Conservation (phyloP, 2,888 invertebrate species). For the Euplexia lucipara region DNA sequence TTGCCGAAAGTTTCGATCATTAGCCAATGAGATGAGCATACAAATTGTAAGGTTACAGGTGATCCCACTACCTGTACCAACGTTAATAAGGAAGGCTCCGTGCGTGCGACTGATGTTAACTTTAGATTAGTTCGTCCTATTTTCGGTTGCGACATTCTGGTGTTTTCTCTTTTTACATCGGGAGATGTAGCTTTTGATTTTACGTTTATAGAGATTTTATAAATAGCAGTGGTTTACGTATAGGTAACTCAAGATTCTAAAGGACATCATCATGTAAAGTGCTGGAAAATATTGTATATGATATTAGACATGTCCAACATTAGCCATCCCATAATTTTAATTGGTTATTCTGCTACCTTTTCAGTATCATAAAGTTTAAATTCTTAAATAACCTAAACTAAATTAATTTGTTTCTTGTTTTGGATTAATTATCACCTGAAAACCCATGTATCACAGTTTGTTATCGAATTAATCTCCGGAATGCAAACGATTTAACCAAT, state of each 20-base stretch:
- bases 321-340: neutral
- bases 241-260: too few relatives aligned
- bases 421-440: neutral
- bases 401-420: too few relatives aligned
- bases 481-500: constrained; percentile 1
- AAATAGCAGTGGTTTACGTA: neutral
- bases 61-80: constrained; percentile 57
- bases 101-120: constrained; percentile 60
- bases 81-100: constrained; percentile 59
- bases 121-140: constrained; percentile 61
- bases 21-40: constrained; percentile 69
- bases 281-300: too few relatives aligned
- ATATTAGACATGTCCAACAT: neutral
- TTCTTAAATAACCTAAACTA: too few relatives aligned
- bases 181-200: constrained; percentile 27
- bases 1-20: constrained; percentile 65
- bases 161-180: constrained; percentile 38
- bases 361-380: neutral
- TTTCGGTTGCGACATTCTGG: constrained; percentile 54
- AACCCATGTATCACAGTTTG: neutral
- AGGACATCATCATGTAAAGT: too few relatives aligned
- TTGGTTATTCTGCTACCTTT: neutral
- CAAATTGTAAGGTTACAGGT: constrained; percentile 65
- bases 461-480: neutral
- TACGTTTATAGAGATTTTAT: neutral